Conservation (phyloP, 1,140 invertebrate species). For the Brachionus paranguensis region DNA sequence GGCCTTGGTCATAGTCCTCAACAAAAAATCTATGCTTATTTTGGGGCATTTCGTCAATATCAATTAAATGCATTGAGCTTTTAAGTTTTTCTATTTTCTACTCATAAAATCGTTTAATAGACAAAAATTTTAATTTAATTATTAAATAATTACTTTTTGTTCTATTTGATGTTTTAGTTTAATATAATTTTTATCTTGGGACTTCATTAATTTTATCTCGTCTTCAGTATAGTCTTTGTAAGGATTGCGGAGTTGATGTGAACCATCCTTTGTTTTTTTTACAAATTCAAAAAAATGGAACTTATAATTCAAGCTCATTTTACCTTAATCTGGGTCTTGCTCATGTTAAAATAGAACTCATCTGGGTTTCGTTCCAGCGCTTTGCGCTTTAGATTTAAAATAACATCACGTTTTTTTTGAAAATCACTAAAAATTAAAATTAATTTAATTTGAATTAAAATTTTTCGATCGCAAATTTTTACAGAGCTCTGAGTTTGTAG, state of each 20-base stretch:
- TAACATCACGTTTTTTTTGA: slow-evolving; percentile 72
- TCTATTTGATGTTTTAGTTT: slow-evolving; percentile 76
- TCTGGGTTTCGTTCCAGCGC: slow-evolving; percentile 90
- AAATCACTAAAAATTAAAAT: slow-evolving; percentile 60
- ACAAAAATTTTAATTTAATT: background rate
- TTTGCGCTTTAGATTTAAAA: slow-evolving; percentile 74
- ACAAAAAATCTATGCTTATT: slow-evolving; percentile 79
- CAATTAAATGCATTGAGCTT: slow-evolving; percentile 72
- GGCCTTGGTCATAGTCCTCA: slow-evolving; percentile 64
- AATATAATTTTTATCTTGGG: slow-evolving; percentile 84
- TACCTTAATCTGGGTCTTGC: slow-evolving; percentile 74
- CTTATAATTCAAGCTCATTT: background rate
- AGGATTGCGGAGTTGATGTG: slow-evolving; percentile 62
- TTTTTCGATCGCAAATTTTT: slow-evolving; percentile 43
- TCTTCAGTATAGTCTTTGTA: slow-evolving; percentile 68
- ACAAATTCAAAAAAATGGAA: background rate
- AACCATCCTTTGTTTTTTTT: slow-evolving; percentile 56
- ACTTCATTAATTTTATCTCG: slow-evolving; percentile 79
- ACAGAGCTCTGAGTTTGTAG: slow-evolving; percentile 73
- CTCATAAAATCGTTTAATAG: slow-evolving; percentile 40
- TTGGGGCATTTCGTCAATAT: slow-evolving; percentile 61
- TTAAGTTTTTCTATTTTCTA: slow-evolving; percentile 77
- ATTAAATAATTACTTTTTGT: slow-evolving; percentile 59
- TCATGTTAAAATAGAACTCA: slow-evolving; percentile 98
- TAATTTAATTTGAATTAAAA: slow-evolving; percentile 12